Base-by-base conservation (phyloP, 2,113 vertebrate species). In the Pitta sordida region DNA sequence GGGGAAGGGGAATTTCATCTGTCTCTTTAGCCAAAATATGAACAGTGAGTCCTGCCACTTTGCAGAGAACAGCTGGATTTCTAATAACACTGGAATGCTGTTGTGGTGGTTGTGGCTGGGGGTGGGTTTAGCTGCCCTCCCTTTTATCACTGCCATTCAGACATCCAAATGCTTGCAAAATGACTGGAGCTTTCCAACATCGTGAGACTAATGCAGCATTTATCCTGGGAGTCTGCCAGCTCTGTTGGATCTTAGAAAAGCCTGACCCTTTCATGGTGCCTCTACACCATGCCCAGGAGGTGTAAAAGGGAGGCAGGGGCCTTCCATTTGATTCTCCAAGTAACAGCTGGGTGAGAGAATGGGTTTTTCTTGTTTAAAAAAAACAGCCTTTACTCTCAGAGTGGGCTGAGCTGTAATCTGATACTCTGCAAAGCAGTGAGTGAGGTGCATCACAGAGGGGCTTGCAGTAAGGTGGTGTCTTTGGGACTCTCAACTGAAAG, bases 1-100 rank as follows among this genome's bases (percentile, higher is more conserved):
- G 68, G 63, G 92, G 67, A 93, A 87, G 74, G 79, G 87, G 85
- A 90, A 67, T 91, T 96, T 93, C 14, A 23, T 87, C 91, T 86
- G 82, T 89, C 74, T 86, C 55, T 91, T 84, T 78, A 93, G 69
- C 92, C 79, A 71, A 88, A 93, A 86, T 46, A 90, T 49, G 81
- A 75, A 3, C 89, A 62, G 86, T 81, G 90, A 93, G 86, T 93
- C 88, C 89, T 85, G 77, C 34, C 69, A 43, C 58, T 91, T 91
- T 84, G 89, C 70, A 49, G 69, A 56, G 90, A 83, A 60, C 88
- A 93, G 83, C 94, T 93, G 88, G 79, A 64, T 91, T 89, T 79
- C 86, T 77, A 74, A 60, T 34, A 76, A 17, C 22, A 5, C 44
- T 32, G 78, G 83, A 65, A 80, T n/a, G 55, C 41, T 48, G 51